These are phyloP conservation scores for Emmelina monodactyla DNA, from an alignment of 2,888 invertebrate species.

Conservation along the genomic window DNA sequence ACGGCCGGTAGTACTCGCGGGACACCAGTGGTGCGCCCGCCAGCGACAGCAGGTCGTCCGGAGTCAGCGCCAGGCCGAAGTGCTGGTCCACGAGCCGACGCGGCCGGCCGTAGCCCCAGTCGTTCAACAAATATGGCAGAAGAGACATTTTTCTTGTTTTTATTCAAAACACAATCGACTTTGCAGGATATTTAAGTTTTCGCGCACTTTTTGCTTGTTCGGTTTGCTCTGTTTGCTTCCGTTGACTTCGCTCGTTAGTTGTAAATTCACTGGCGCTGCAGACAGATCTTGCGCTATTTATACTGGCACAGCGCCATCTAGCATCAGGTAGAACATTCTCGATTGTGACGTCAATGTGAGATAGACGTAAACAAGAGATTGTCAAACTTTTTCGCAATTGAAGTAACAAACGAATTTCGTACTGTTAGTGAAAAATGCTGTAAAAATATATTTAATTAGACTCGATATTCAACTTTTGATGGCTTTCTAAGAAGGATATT, in stretches of 20 bases:
- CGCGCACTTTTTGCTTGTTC: background rate
- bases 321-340: background rate
- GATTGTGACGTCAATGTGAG: background rate
- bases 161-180: background rate
- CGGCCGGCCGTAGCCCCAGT: conserved; percentile 32
- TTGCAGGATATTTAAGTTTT: background rate
- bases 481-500: too few species aligned
- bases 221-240: background rate
- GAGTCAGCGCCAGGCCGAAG: conserved; percentile 56
- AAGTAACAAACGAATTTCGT: too few species aligned
- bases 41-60: conserved; percentile 48
- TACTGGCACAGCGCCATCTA: background rate
- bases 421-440: too few species aligned
- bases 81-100: conserved; percentile 60
- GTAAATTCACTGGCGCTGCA: background rate
- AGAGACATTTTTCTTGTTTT: conserved; percentile 30
- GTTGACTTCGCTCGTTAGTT: background rate
- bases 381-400: too few species aligned
- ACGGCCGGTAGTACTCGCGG: conserved; percentile 46
- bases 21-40: conserved; percentile 26
- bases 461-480: too few species aligned
- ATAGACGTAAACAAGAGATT: too few species aligned
- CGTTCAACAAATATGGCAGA: conserved; percentile 29
- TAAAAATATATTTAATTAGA: too few species aligned
- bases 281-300: background rate